Percentiles rank a stretch among this genome's conserved stretches.
These are phyloP conservation scores for Boulengerochromis microlepis DNA, from an alignment of 2,113 vertebrate genomes.

Conservation along the genomic window DNA sequence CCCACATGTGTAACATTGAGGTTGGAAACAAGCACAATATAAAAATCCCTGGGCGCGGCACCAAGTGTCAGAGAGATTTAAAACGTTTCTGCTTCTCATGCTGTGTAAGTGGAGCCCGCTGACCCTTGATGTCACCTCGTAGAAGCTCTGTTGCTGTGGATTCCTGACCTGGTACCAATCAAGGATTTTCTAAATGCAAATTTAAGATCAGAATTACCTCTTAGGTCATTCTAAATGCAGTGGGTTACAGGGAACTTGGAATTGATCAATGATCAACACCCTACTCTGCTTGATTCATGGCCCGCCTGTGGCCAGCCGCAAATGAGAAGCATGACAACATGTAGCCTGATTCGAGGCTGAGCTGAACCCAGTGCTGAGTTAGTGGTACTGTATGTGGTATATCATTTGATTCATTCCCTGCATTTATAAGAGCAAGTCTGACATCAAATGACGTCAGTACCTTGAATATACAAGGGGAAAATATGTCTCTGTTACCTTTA, in stretches of 20 bases:
- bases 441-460: constrained; percentile 14
- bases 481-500: neutral
- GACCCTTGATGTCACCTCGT: constrained; percentile 19
- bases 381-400: neutral
- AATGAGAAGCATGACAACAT: constrained; percentile 2
- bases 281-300: constrained; percentile 1
- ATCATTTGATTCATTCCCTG: constrained; percentile 14
- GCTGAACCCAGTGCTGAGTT: neutral
- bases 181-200: constrained; percentile 22
- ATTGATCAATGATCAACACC: constrained; percentile 13
- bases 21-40: neutral
- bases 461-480: constrained; percentile 1
- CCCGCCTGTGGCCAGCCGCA: neutral
- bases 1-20: neutral
- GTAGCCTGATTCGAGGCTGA: neutral
- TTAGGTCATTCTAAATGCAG: constrained; percentile 21
- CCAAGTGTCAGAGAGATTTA: constrained; percentile 53
- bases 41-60: constrained; percentile 21
- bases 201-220: constrained; percentile 26
- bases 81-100: constrained; percentile 27
- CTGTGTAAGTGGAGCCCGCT: constrained; percentile 35
- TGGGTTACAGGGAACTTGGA: constrained; percentile 15
- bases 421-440: neutral
- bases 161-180: constrained; percentile 42
- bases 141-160: neutral